Percentiles rank a stretch among this genome's conserved stretches.
Evolutionary conservation across 2,888 invertebrate genomes (phyloP).

Genomic region (Xylophagus ater): DNA sequence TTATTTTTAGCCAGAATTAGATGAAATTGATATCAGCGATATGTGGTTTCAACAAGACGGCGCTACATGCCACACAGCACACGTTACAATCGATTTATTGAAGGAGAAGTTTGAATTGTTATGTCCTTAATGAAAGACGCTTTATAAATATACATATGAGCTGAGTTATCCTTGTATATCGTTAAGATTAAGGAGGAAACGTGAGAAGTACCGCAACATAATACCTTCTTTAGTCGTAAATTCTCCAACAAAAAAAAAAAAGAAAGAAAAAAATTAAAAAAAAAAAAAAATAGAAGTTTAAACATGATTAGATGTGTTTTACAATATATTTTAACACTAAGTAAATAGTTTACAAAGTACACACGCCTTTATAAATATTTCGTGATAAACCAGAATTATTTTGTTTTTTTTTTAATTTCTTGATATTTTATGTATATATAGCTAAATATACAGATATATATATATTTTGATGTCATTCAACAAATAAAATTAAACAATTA

Average conservation of each 20-base stretch:
- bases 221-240: constrained; percentile 14
- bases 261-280: constrained; percentile 4
- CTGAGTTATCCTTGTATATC: constrained; percentile 14
- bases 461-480: constrained; percentile 13
- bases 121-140: no score
- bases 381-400: constrained; percentile 14
- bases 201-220: no score
- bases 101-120: no score
- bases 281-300: constrained; percentile 3
- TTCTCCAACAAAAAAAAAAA: constrained; percentile 12
- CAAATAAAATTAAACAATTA: constrained; percentile 18
- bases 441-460: not conserved
- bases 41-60: no score
- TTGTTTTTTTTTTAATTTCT: constrained; percentile 4
- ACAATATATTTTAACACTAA: constrained; percentile 18
- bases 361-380: constrained; percentile 16
- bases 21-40: no score
- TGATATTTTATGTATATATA: constrained; percentile 7
- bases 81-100: no score
- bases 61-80: no score
- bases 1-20: no score
- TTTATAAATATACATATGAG: no score
- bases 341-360: constrained; percentile 16
- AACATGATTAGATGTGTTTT: constrained; percentile 19
- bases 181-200: constrained; percentile 3